Conservation (phyloP, 2,113 vertebrate genomes). For the Perognathus longimembris region DNA sequence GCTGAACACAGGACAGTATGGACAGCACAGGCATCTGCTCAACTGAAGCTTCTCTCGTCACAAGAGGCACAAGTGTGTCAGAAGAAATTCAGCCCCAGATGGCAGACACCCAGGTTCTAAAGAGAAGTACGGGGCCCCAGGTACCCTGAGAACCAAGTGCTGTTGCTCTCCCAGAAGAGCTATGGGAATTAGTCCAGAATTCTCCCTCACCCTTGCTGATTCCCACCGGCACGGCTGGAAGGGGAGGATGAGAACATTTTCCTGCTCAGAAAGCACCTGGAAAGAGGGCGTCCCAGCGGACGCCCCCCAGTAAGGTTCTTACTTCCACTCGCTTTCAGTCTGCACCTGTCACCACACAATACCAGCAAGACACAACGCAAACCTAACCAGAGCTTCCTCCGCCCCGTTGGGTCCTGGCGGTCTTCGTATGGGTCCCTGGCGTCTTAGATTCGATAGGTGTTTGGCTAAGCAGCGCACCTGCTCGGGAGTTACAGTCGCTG, state of each 20-base stretch:
- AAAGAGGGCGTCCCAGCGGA: neutral
- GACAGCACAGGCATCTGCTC: neutral
- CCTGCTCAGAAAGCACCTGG: neutral
- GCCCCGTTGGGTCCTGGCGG: constrained; percentile 57
- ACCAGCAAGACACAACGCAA: constrained; percentile 16
- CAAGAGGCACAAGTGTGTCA: neutral
- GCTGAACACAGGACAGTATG: neutral
- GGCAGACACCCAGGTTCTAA: neutral
- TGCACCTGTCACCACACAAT: neutral
- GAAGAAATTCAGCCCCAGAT: neutral
- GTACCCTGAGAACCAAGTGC: neutral
- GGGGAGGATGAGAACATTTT: neutral
- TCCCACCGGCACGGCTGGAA: neutral
- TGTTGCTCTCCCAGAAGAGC: neutral
- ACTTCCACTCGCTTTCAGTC: neutral
- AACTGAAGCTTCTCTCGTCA: neutral
- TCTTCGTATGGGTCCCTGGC: constrained; percentile 66
- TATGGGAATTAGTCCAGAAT: neutral
- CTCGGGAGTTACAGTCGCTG: constrained; percentile 58
- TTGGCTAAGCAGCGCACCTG: constrained; percentile 73
- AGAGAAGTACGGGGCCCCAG: neutral
- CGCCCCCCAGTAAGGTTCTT: neutral
- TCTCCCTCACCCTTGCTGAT: neutral
- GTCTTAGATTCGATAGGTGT: constrained; percentile 75
- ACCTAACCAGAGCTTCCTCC: constrained; percentile 58